Conservation (phyloP, 2,888 invertebrate genomes). For the Glaucopsyche alexis region DNA sequence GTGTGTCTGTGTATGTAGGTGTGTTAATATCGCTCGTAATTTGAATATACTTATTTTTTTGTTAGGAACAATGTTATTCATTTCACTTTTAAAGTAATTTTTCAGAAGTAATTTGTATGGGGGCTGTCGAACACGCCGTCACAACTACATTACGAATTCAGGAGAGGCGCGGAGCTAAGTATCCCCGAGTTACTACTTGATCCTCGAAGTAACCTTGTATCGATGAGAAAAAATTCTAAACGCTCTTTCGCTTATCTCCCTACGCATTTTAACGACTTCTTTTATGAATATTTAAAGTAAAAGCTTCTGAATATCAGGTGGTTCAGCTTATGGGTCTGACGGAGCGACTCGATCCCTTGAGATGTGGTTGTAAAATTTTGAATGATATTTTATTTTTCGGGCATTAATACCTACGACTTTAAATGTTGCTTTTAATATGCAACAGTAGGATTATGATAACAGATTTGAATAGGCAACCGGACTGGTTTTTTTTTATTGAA, state of each 20-base stretch:
- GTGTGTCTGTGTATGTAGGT: too few species aligned
- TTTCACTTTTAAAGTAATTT: slow-evolving; percentile 1
- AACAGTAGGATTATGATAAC: too few species aligned
- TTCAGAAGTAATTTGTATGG: slow-evolving; percentile 3
- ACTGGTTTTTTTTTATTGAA: too few species aligned
- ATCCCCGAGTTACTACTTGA: slow-evolving; percentile 47
- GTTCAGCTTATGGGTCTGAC: not conserved
- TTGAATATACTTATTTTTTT: too few species aligned
- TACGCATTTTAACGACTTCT: slow-evolving; percentile 27
- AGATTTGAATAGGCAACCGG: too few species aligned
- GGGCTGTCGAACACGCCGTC: slow-evolving; percentile 35
- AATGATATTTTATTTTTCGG: not conserved
- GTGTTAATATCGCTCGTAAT: too few species aligned
- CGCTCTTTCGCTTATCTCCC: slow-evolving; percentile 32
- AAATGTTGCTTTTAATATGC: too few species aligned
- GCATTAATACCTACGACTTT: not conserved
- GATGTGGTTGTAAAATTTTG: not conserved
- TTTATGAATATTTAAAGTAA: slow-evolving; percentile 28
- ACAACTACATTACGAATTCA: slow-evolving; percentile 65
- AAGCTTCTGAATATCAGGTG: slow-evolving; percentile 15
- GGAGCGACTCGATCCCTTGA: not conserved
- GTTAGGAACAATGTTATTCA: too few species aligned
- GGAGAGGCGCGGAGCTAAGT: slow-evolving; percentile 60
- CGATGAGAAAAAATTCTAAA: slow-evolving; percentile 38
- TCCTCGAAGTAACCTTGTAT: slow-evolving; percentile 38